Evolutionary conservation across 1,140 invertebrate species (phyloP), one percentile per base, ranked within the genome.

Genomic region (Lycorma delicatula): DNA sequence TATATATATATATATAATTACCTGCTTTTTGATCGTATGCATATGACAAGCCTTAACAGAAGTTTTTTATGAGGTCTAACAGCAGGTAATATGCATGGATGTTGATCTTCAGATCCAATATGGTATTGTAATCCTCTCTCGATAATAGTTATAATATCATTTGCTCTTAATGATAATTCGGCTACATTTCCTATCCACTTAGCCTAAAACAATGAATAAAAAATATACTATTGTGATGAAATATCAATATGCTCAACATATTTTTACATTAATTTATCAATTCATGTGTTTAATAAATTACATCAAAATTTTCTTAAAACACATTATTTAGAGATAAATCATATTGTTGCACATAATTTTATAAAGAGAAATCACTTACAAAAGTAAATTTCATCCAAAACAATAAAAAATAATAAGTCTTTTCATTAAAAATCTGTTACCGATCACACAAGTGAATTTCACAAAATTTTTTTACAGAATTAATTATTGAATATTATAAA

Each of bases 161-260:
- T 83, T 2, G 88, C 81, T 61, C 91, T 78, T 25, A 95, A 73
- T 48, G 79, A 80, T 56, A 94, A 75, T 66, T 90, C 85, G 58
- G 81, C 77, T 12, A 92, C 72, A 72, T 89, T 81, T 11, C 72
- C 71, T 47, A 93, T 80, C 93, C 94, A 98, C 70, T 86, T 86
- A 0, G 94, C 94, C 75, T 54, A 26, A 1, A 50, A 50, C 25
- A 25, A 12, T 22, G 25, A 34, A n/a, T 9, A n/a, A n/a, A 34
- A 34, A n/a, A n/a, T 9, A 34, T 9, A 34, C 9, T 9, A 34
- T n/a, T 34, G 31, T 34, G n/a, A 9, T n/a, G n/a, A 34, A 9
- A n/a, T 34, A 9, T 34, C 7, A 9, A 34, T 34, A 34, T 34
- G n/a, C n/a, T 34, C n/a, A 9, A n/a, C 31, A 34, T 9, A 34